Conservation (phyloP, 2,797 vertebrate species). For the Danio aesculapii region DNA sequence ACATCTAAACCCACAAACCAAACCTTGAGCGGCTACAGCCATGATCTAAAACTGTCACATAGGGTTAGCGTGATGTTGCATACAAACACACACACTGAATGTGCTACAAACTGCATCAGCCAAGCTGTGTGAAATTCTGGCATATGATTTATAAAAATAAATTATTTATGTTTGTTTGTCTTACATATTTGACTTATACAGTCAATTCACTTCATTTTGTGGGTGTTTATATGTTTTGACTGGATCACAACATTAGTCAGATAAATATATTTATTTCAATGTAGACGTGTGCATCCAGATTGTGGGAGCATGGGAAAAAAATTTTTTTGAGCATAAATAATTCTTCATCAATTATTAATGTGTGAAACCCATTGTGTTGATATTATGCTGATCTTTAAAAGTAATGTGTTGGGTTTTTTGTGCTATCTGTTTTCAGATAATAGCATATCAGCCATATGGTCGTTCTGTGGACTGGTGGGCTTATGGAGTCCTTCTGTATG, state of each 20-base stretch:
- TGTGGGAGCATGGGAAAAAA: neutral
- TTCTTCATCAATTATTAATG: too few relatives aligned
- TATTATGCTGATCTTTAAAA: neutral
- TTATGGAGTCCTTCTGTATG: constrained; percentile 93
- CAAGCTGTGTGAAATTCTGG: neutral
- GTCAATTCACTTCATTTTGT: neutral
- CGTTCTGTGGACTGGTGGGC: constrained; percentile 98
- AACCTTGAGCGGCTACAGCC: constrained; percentile 69
- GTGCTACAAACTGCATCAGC: constrained; percentile 8
- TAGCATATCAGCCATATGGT: constrained; percentile 95
- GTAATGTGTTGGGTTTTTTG: neutral
- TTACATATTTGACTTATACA: neutral
- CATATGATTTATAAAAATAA: neutral
- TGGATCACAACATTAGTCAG: neutral
- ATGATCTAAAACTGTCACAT: constrained; percentile 79
- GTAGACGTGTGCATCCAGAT: neutral
- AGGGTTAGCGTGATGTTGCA: constrained; percentile 64
- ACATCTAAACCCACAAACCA: constrained; percentile 40
- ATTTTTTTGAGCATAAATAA: too few relatives aligned
- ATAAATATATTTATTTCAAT: neutral
- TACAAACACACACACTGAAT: constrained; percentile 20
- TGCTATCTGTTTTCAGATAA: constrained; percentile 82
- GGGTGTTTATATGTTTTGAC: neutral
- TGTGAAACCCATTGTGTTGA: neutral
- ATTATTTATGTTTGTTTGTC: neutral